Percentiles rank a stretch among this genome's conserved stretches.
Conservation (phyloP, 2,888 invertebrate species). For the Dendrolimus houi region DNA sequence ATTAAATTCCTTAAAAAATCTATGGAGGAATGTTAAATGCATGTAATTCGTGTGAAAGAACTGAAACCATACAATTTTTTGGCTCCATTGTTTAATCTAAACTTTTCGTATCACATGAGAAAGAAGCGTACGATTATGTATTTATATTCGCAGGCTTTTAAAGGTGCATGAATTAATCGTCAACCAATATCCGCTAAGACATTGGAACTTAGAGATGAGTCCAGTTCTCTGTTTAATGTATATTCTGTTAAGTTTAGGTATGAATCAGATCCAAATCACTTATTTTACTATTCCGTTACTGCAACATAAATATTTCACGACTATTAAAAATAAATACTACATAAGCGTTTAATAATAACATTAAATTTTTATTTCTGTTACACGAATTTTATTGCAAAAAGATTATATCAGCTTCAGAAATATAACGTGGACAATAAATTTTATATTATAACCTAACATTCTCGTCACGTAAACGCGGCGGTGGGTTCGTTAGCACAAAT, state of each 20-base stretch:
- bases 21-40: too few relatives aligned
- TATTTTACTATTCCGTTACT: too few relatives aligned
- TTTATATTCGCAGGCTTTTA: too few relatives aligned
- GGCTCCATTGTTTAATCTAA: too few relatives aligned
- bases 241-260: neutral
- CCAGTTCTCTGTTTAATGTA: neutral
- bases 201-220: too few relatives aligned
- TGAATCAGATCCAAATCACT: neutral
- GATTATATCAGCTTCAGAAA: neutral
- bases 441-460: neutral
- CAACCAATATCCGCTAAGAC: too few relatives aligned
- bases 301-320: neutral
- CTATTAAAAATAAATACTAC: neutral
- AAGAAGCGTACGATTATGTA: too few relatives aligned
- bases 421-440: neutral
- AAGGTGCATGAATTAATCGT: too few relatives aligned
- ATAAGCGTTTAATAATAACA: neutral
- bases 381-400: neutral
- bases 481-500: slow-evolving; percentile 3
- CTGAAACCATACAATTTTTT: too few relatives aligned
- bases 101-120: too few relatives aligned
- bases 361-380: neutral
- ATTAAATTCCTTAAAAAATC: too few relatives aligned
- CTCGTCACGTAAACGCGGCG: slow-evolving; percentile 1
- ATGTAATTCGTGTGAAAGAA: too few relatives aligned